Evolutionary conservation across 2,113 vertebrate genomes (phyloP), one percentile per base, ranked within the genome.

Genomic region (Lathamus discolor): DNA sequence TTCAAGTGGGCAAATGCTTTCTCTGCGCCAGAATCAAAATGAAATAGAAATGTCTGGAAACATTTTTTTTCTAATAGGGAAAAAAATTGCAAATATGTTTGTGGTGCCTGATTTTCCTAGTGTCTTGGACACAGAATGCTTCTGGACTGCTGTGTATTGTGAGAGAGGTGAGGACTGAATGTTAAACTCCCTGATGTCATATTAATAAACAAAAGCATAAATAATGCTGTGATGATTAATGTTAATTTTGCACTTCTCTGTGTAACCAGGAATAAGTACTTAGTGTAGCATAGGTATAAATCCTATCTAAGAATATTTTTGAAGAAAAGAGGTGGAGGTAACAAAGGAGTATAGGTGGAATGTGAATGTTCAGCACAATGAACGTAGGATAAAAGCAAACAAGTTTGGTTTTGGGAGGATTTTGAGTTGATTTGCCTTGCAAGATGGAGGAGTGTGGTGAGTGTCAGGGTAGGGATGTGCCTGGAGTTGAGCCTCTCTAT

Each of bases 391-490:
- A 63, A 69, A 90, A 63, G 9, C 41, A 17, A 25, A 59, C 6
- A 12, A 11, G 10, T n/a, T 68, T 13, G 22, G 6, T 24, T 62
- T 29, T n/a, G 64, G 66, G 76, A 88, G 51, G 41, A n/a, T 66
- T 88, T 80, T 90, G 7, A 1, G 0, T 55, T 68, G 41, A 27
- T 88, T 88, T 88, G 46, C 19, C 28, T 63, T 76, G 43, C 4
- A 62, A 35, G 25, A 29, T 0, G 1, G 6, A 86, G n/a, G 54
- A 55, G 17, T 41, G 11, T 41, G 35, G 31, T 28, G 48, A 59
- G 27, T 11, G 2, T 0, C 1, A 57, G 48, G 48, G 23, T 23
- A 46, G 64, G 17, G n/a, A 41, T 0, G 3, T 1, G 2, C 16
- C 23, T 22, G 61, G 25, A 75, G 48, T 73, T 63, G 17, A 68